Evolutionary conservation across 92 coral and sea anemone genomes (phyloP).

Genomic region (Siderastrea siderea): DNA sequence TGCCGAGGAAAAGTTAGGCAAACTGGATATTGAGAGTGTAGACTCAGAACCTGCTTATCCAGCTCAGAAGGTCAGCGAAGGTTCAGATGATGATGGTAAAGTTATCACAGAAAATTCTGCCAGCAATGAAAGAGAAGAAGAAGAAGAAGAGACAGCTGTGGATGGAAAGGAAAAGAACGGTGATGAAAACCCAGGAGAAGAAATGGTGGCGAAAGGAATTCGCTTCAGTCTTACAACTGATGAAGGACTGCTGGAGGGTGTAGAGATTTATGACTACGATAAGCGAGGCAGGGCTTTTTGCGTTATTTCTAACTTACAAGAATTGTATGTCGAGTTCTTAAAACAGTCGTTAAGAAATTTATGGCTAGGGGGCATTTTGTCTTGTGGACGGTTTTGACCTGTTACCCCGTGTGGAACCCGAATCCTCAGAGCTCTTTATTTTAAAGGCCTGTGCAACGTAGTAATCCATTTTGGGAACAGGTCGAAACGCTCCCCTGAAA

Average conservation of each 20-base stretch:
- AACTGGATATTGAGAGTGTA: slow-evolving; percentile 57
- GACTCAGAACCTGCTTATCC: slow-evolving; percentile 14
- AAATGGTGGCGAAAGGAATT: slow-evolving; percentile 46
- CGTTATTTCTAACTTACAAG: not conserved
- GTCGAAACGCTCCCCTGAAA: no score
- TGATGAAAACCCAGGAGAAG: not conserved
- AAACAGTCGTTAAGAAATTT: no score
- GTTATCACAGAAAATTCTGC: not conserved
- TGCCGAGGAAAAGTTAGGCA: slow-evolving; percentile 2
- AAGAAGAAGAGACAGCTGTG: not conserved
- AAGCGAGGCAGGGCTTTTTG: slow-evolving; percentile 56
- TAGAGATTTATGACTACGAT: slow-evolving; percentile 72
- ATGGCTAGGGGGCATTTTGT: no score
- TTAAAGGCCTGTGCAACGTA: no score
- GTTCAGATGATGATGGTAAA: not conserved
- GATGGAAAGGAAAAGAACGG: not conserved
- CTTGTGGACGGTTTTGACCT: no score
- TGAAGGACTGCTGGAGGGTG: slow-evolving; percentile 50
- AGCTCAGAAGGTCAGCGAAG: not conserved
- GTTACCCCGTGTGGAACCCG: no score
- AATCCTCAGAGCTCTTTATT: no score
- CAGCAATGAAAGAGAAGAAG: slow-evolving; percentile 1
- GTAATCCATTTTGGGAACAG: no score
- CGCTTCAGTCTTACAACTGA: slow-evolving; percentile 65
- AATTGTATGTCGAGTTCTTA: no score